Evolutionary conservation across 2,113 vertebrate genomes (phyloP).

Genomic region (Furnarius figulus): DNA sequence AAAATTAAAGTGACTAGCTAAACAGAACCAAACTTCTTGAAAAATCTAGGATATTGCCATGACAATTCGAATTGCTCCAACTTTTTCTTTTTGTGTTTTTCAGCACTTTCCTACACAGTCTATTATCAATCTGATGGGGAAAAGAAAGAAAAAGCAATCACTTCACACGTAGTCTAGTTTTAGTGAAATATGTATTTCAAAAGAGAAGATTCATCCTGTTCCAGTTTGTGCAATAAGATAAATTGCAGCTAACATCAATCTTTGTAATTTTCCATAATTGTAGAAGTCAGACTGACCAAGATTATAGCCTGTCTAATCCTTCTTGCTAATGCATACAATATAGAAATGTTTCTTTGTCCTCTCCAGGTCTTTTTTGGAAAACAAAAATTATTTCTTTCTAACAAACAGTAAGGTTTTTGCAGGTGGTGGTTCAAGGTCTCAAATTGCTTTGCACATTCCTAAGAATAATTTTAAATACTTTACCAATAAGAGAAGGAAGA

Average conservation of each 20-base stretch:
- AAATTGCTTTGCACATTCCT: background rate
- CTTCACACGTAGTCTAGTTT: conserved; percentile 27
- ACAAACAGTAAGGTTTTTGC: background rate
- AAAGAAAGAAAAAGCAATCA: conserved; percentile 45
- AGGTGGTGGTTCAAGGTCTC: background rate
- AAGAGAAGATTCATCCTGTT: conserved; percentile 4
- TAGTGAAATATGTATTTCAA: conserved; percentile 44
- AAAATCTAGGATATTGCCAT: conserved; percentile 60
- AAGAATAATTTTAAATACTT: background rate
- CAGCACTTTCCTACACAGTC: conserved; percentile 45
- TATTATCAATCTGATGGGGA: conserved; percentile 53
- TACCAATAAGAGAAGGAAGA: background rate
- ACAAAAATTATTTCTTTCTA: background rate
- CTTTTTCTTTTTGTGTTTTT: conserved; percentile 58
- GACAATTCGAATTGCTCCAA: conserved; percentile 53
- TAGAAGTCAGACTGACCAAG: conserved; percentile 44
- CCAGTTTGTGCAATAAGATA: conserved; percentile 34
- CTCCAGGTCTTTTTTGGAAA: background rate
- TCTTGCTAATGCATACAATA: background rate
- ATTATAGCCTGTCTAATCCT: conserved; percentile 33
- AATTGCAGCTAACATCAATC: conserved; percentile 16
- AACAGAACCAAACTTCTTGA: conserved; percentile 70
- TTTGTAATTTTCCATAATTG: conserved; percentile 13
- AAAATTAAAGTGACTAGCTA: conserved; percentile 75
- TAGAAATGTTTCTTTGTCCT: background rate